A percentile compares a stretch with the other conserved stretches of the same genome.
Evolutionary conservation across 1,140 invertebrate species (phyloP).

Genomic region (Vanessa atalanta): DNA sequence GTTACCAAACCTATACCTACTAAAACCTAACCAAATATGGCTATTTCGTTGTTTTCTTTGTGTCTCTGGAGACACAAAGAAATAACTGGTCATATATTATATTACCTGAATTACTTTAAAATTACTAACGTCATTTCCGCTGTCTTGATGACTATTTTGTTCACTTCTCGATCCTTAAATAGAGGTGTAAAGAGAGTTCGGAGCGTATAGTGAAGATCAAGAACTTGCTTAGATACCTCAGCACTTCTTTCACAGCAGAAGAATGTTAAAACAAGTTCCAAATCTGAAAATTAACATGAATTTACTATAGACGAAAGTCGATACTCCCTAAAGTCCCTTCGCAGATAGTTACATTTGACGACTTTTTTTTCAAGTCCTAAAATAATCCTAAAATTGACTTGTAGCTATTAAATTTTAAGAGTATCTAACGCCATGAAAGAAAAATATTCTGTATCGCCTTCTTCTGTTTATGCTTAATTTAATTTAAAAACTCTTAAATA

Average conservation of each 20-base stretch:
- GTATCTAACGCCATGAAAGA: too few species aligned
- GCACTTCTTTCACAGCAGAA: slow-evolving; percentile 58
- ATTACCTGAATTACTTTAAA: neutral
- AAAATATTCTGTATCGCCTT: too few species aligned
- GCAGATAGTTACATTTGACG: too few species aligned
- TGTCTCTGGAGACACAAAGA: too few species aligned
- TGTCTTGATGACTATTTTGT: slow-evolving; percentile 41
- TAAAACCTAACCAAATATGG: too few species aligned
- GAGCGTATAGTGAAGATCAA: slow-evolving; percentile 62
- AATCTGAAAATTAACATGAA: slow-evolving; percentile 40
- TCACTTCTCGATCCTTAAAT: slow-evolving; percentile 52
- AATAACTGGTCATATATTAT: neutral
- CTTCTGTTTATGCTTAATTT: too few species aligned
- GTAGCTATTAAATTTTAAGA: too few species aligned
- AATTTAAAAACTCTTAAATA: too few species aligned
- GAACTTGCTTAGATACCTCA: slow-evolving; percentile 60
- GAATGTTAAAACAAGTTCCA: slow-evolving; percentile 55
- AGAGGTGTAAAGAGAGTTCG: slow-evolving; percentile 50
- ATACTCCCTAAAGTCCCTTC: neutral
- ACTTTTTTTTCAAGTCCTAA: too few species aligned
- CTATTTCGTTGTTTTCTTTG: too few species aligned
- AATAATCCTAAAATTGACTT: too few species aligned
- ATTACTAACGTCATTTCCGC: slow-evolving; percentile 44
- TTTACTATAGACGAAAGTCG: neutral
- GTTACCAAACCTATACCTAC: too few species aligned